phyloP scores from a whole-genome alignment of 2,113 vertebrate genomes.

The Lethenteron reissneri region DNA sequence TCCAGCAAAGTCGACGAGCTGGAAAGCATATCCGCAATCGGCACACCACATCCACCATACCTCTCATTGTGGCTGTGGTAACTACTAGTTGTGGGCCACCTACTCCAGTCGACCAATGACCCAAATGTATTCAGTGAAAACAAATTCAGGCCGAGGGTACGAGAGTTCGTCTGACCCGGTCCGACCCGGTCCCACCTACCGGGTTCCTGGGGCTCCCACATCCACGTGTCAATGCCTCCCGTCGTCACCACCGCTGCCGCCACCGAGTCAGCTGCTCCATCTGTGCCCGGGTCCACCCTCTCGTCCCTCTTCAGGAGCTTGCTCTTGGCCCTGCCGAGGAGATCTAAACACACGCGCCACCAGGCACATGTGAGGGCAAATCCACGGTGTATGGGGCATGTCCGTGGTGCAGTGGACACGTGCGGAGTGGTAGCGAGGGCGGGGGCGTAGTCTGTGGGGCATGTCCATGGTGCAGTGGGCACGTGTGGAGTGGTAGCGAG shows the following conservation, averaged over 20 bases:
- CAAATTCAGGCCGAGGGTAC: too few species aligned
- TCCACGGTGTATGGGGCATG: not conserved
- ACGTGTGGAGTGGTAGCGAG: not conserved
- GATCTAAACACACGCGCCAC: not conserved
- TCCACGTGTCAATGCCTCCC: constrained; percentile 77
- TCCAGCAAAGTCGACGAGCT: too few species aligned
- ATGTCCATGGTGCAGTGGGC: not conserved
- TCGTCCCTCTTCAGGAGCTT: constrained; percentile 63
- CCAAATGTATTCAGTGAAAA: too few species aligned
- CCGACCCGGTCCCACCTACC: constrained; percentile 27
- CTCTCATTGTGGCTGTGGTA: too few species aligned
- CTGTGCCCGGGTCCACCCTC: constrained; percentile 43
- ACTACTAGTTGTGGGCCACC: too few species aligned
- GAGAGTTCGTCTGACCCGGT: too few species aligned
- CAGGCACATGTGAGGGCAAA: not conserved
- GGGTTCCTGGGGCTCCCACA: constrained; percentile 95
- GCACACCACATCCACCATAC: too few species aligned
- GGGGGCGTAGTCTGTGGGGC: not conserved
- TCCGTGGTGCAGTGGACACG: not conserved
- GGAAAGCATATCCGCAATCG: too few species aligned
- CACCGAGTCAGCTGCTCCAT: constrained; percentile 30
- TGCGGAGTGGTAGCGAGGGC: not conserved
- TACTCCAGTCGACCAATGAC: too few species aligned
- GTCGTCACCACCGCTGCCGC: not conserved
- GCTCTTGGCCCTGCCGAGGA: constrained; percentile 54